Base-by-base conservation (phyloP, 2,797 vertebrate species). In the Psittacula derbiana region DNA sequence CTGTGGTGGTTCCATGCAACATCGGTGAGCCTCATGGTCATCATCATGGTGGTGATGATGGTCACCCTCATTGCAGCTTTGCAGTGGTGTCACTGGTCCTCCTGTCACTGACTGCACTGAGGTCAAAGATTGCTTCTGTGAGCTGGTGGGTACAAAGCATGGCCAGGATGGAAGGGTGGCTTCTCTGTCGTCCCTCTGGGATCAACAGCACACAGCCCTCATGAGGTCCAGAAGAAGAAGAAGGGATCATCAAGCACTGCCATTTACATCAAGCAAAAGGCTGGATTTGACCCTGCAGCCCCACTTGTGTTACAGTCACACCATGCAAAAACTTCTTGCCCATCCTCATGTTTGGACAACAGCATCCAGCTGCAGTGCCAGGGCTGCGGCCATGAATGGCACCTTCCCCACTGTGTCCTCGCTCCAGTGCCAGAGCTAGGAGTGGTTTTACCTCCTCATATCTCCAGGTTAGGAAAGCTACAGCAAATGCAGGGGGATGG, bases 311-410 rank as follows among this genome's bases (percentile, higher is more conserved):
- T 31, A 31, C 49, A 57, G 47, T 49, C 1, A 0, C 44, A 24
- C 8, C 6, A 0, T 16, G 25, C 10, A 21, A 25, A 43, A 0
- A 2, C 6, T 31, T 65, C 31, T 19, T 70, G 20, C 15, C 50
- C 5, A 1, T 30, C 27, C 38, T 40, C 21, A 3, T 27, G 9
- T 33, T 50, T 24, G 71, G 71, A 16, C 8, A 41, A n/a, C 30
- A 67, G 53, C 46, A 28, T 17, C 52, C 1, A 2, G 16, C 15
- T 3, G 1, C 0, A 0, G n/a, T 57, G 43, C 27, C 50, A 21
- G 0, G 2, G 50, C 58, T 30, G 25, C 3, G 7, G 60, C 30
- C 33, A 61, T 2, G 4, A 57, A 17, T 1, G 1, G 24, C 49
- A 36, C 69, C 44, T 64, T 46, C 44, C 44, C 16, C 4, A 1